Conservation (phyloP, 2,113 vertebrate species). For the Macrotus californicus region DNA sequence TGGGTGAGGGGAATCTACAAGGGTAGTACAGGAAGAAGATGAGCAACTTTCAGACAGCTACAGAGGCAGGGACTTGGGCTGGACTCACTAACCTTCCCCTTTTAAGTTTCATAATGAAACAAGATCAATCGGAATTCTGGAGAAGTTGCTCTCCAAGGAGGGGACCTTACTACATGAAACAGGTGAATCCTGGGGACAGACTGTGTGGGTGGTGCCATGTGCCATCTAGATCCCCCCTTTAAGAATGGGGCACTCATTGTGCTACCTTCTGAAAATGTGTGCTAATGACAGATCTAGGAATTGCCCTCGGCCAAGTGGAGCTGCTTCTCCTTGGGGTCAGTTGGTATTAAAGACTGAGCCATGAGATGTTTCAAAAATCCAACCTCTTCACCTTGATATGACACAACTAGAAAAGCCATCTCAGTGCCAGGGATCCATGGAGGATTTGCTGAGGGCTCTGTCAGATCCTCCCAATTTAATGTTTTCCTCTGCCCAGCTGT, state of each 20-base stretch:
- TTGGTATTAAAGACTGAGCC: background rate
- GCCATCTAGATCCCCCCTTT: background rate
- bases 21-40: background rate
- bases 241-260: background rate
- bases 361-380: background rate
- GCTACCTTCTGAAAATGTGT: background rate
- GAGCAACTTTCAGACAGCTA: background rate
- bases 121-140: background rate
- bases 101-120: background rate
- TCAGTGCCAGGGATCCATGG: background rate
- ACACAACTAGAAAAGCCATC: background rate
- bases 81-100: background rate
- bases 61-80: background rate
- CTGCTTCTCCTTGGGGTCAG: background rate
- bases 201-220: no score
- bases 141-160: background rate
- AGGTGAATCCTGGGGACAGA: background rate
- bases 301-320: background rate
- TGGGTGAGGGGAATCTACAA: background rate
- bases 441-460: background rate
- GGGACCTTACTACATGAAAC: background rate
- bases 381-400: background rate
- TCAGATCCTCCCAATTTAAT: background rate
- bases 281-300: background rate
- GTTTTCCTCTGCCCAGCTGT: background rate